phyloP scores from a whole-genome alignment of 2,113 vertebrate genomes.

The Dipodomys stephensi region DNA sequence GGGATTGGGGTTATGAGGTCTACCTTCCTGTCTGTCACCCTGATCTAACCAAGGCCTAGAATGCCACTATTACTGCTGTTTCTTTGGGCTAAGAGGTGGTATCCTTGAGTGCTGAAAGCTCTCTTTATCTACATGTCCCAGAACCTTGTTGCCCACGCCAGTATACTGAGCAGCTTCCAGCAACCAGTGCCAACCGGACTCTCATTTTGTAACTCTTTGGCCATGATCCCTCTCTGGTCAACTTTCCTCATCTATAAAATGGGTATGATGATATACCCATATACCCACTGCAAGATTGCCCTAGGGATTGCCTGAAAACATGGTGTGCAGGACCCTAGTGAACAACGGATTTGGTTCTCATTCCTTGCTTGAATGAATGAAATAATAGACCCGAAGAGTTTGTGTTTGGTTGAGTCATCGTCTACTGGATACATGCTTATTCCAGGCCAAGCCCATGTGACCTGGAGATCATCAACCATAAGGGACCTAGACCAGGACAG shows the following conservation, averaged over 20 bases:
- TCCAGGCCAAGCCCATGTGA: not conserved
- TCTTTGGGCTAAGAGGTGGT: not conserved
- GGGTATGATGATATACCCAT: not conserved
- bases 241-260: constrained; percentile 3
- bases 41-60: not conserved
- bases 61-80: not conserved
- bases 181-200: not conserved
- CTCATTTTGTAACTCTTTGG: not conserved
- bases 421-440: not conserved
- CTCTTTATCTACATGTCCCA: not conserved
- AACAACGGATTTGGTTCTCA: not conserved
- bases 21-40: not conserved
- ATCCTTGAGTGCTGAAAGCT: not conserved
- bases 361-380: not conserved
- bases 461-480: not conserved
- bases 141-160: not conserved
- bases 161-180: not conserved
- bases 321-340: not conserved
- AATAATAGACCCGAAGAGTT: not conserved
- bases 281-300: not conserved
- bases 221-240: not conserved
- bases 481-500: not conserved
- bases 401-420: accelerated
- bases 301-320: not conserved
- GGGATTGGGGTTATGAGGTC: not conserved